Conservation (phyloP, 2,113 vertebrate species). For the Phasianus colchicus region DNA sequence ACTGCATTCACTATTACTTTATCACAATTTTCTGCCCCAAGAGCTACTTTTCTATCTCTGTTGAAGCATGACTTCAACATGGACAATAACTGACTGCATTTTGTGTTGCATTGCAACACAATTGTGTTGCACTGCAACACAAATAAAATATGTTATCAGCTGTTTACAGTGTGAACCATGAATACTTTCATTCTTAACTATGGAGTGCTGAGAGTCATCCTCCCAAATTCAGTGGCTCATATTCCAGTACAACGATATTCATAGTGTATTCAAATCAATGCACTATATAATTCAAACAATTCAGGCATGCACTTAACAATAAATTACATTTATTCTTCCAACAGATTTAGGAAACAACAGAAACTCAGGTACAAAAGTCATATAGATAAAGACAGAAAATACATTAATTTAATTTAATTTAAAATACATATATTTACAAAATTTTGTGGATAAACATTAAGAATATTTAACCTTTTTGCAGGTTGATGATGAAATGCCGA, state of each 20-base stretch:
- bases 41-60: neutral
- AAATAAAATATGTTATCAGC: neutral
- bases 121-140: no score
- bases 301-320: neutral
- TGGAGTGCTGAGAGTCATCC: neutral
- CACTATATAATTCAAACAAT: neutral
- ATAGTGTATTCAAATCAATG: neutral
- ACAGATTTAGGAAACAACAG: neutral
- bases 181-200: neutral
- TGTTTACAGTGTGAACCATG: neutral
- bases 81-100: neutral
- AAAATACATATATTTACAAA: neutral
- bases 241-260: neutral
- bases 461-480: neutral
- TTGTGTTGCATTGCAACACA: no score
- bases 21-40: neutral
- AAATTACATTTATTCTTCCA: neutral
- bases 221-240: neutral
- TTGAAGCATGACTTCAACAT: neutral
- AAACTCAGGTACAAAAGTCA: neutral
- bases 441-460: neutral
- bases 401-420: neutral
- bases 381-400: neutral
- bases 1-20: neutral
- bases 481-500: neutral